Conservation (phyloP, 2,113 vertebrate genomes). For the Xenopus laevis region DNA sequence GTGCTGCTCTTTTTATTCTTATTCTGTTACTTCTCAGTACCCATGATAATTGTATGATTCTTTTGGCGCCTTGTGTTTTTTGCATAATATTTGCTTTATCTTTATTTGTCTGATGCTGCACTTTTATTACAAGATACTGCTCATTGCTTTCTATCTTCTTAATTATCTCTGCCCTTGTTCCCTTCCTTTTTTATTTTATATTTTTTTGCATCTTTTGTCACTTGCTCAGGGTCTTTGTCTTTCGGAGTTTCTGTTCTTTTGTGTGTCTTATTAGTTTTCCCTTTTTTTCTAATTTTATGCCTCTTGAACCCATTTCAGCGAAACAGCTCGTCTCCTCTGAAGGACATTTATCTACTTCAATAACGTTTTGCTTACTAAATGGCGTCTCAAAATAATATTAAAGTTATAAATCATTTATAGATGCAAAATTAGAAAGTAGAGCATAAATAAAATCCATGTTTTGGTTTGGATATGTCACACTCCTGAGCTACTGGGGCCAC, state of each 20-base stretch:
- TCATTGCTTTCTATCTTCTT: constrained; percentile 40
- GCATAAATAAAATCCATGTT: neutral
- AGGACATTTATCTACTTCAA: constrained; percentile 31
- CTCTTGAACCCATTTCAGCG: constrained; percentile 14
- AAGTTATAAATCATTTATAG: constrained; percentile 27
- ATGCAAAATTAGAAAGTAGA: constrained; percentile 20
- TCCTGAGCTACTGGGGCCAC: too few relatives aligned
- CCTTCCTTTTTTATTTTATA: constrained; percentile 24
- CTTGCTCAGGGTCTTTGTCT: constrained; percentile 34
- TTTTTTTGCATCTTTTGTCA: constrained; percentile 34
- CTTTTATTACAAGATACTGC: constrained; percentile 41
- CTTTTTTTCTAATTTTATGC: constrained; percentile 16
- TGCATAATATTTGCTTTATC: constrained; percentile 23
- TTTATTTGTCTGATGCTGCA: constrained; percentile 30
- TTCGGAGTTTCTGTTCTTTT: constrained; percentile 34
- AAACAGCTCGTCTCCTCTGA: constrained; percentile 12
- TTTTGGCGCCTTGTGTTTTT: constrained; percentile 6
- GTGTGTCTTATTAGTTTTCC: constrained; percentile 41
- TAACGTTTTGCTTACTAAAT: constrained; percentile 17
- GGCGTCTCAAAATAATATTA: constrained; percentile 29
- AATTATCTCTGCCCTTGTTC: constrained; percentile 39
- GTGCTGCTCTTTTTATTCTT: too few relatives aligned
- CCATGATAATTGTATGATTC: neutral
- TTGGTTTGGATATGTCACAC: neutral
- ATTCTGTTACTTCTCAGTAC: too few relatives aligned